Base-by-base conservation (phyloP, 2,797 vertebrate species). In the Serranus cabrilla region DNA sequence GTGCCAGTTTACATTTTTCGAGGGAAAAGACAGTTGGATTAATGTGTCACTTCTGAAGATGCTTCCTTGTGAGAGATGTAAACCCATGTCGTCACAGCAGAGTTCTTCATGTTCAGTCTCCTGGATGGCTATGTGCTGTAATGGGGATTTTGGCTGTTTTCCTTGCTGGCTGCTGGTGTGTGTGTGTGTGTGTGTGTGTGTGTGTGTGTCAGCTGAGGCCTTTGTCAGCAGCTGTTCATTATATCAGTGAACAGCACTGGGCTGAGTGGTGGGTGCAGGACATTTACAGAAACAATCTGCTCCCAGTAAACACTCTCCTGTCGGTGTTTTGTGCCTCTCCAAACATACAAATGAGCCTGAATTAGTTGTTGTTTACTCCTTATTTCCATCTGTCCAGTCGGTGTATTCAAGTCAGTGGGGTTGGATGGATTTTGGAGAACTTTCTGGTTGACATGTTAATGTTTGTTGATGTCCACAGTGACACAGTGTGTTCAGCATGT, bases 181-280 rank as follows among this genome's bases (percentile, higher is more conserved):
- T 59, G 20, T 47, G 20, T 59, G 57, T 47, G 56, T 65, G 13
- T 55, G 21, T 61, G 59, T 81, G 60, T 60, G 63, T 20, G 39
- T 31, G 61, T 47, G 54, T 49, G 65, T 76, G 77, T 82, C 58
- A 68, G 37, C 64, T 70, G 65, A 73, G 7, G 62, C 50, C 52
- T 78, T 81, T 69, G 66, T 83, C 43, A 71, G 65, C 82, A 85
- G 81, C 74, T 85, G 85, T 56, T 87, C 74, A 80, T 84, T 83
- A 64, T 80, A 59, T 74, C 77, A 75, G 31, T 46, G 58, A 71
- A 51, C 71, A 63, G 67, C 65, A 11, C 6, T 58, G 56, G 27
- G 62, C 63, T 64, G 73, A 83, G 63, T 78, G 55, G 54, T 6
- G 68, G 34, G 51, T 71, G 47, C 47, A 49, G 57, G 61, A 81